Evolutionary conservation across 2,113 vertebrate species (phyloP).

Genomic region (Labrus mixtus): DNA sequence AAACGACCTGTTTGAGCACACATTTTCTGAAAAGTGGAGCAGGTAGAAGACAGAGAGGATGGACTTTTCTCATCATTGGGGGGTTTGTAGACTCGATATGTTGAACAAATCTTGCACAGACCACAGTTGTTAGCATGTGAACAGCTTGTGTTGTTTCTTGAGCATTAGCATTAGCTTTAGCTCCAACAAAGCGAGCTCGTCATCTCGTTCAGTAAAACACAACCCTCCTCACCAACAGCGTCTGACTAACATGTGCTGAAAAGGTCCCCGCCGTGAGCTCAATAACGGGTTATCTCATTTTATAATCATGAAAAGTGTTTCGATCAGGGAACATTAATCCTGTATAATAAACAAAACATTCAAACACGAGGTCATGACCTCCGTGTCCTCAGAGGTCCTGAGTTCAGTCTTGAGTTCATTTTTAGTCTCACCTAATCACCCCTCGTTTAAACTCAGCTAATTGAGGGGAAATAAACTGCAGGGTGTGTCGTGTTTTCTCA

Average conservation of each 20-base stretch:
- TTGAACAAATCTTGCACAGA: neutral
- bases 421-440: conserved; percentile 6
- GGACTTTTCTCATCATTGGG: no score
- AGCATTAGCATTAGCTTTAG: conserved; percentile 2
- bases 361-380: neutral
- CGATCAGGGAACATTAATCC: neutral
- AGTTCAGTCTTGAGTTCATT: neutral
- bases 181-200: conserved; percentile 15
- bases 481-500: conserved; percentile 46
- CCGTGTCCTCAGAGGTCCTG: neutral
- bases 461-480: conserved; percentile 12
- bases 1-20: no score
- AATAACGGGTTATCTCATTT: neutral
- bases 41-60: no score
- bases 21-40: no score
- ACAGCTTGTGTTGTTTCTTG: neutral
- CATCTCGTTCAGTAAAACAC: neutral
- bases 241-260: neutral
- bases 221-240: conserved; percentile 24
- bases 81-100: no score
- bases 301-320: neutral
- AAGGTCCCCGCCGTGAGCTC: no score
- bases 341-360: neutral
- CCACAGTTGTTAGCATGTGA: neutral
- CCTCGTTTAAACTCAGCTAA: neutral